Conservation (phyloP, 2,888 invertebrate species). For the Diaphora mendica region DNA sequence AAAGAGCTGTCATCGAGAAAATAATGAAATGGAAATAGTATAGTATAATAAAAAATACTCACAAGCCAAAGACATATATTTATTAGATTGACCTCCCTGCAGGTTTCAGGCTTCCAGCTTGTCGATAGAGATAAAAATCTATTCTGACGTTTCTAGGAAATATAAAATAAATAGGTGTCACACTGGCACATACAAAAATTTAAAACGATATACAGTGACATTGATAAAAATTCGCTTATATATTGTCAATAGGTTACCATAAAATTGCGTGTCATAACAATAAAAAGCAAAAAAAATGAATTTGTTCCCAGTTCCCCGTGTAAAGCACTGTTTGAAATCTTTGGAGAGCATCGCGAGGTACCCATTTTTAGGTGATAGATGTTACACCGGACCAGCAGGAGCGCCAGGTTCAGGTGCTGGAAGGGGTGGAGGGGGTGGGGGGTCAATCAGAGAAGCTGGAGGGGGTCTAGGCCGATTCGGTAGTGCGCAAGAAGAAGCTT, state of each 20-base stretch:
- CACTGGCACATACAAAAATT: background rate
- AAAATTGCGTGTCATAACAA: slow-evolving; percentile 1
- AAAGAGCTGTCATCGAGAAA: too few species aligned
- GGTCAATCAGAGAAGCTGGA: slow-evolving; percentile 67
- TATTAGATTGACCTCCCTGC: too few species aligned
- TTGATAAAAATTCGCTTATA: background rate
- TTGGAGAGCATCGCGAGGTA: background rate
- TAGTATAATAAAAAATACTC: too few species aligned
- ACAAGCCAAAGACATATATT: too few species aligned
- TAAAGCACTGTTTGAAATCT: background rate
- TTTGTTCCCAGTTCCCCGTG: background rate
- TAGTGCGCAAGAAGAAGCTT: slow-evolving; percentile 72
- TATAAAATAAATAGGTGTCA: background rate
- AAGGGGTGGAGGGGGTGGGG: slow-evolving; percentile 70
- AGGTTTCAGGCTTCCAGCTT: background rate
- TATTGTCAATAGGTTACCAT: background rate
- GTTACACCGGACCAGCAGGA: slow-evolving; percentile 31
- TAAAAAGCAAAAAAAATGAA: slow-evolving; percentile 6
- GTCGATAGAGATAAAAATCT: background rate
- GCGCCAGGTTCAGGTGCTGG: slow-evolving; percentile 54
- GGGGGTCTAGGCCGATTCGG: slow-evolving; percentile 68
- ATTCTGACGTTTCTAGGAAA: background rate
- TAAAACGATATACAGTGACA: background rate
- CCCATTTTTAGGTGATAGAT: background rate
- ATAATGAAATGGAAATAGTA: too few species aligned